Percentiles rank a stretch among this genome's conserved stretches.
Conservation (phyloP, 2,797 vertebrate species). For the Hoplostethus mediterraneus region DNA sequence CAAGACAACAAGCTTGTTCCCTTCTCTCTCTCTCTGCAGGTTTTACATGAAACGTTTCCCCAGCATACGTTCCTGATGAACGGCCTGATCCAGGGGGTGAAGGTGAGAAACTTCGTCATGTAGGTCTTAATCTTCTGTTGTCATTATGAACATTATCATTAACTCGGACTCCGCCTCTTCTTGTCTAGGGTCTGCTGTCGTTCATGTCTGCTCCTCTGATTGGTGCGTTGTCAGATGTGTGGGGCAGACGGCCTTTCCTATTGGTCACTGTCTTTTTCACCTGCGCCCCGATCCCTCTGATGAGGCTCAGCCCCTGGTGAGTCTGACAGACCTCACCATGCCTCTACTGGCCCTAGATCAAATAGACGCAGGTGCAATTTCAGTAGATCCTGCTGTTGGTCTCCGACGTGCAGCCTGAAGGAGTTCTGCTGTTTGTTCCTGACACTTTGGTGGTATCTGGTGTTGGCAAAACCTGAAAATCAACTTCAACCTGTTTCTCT, state of each 20-base stretch:
- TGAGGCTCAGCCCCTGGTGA: conserved; percentile 92
- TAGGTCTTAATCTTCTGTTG: background rate
- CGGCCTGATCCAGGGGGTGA: conserved; percentile 92
- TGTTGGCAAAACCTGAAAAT: too few species aligned
- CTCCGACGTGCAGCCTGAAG: too few species aligned
- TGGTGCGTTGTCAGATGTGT: conserved; percentile 92
- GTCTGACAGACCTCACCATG: background rate
- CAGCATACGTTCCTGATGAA: conserved; percentile 93
- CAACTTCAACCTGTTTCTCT: conserved; percentile 25
- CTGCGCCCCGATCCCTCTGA: conserved; percentile 92
- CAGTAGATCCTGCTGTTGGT: too few species aligned
- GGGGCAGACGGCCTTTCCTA: conserved; percentile 92
- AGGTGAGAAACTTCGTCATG: conserved; percentile 78
- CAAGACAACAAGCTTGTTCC: too few species aligned
- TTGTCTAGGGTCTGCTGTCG: conserved; percentile 87
- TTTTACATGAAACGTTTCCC: conserved; percentile 92
- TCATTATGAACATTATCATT: background rate
- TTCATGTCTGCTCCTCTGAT: conserved; percentile 94
- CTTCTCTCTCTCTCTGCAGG: conserved; percentile 67
- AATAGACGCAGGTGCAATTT: too few species aligned
- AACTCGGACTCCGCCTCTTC: background rate
- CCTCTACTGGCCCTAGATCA: too few species aligned
- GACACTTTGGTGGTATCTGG: too few species aligned
- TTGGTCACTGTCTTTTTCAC: conserved; percentile 94
- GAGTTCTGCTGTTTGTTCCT: too few species aligned